Base-by-base conservation (phyloP, 2,888 invertebrate genomes). In the Cryptocephalus moraei region DNA sequence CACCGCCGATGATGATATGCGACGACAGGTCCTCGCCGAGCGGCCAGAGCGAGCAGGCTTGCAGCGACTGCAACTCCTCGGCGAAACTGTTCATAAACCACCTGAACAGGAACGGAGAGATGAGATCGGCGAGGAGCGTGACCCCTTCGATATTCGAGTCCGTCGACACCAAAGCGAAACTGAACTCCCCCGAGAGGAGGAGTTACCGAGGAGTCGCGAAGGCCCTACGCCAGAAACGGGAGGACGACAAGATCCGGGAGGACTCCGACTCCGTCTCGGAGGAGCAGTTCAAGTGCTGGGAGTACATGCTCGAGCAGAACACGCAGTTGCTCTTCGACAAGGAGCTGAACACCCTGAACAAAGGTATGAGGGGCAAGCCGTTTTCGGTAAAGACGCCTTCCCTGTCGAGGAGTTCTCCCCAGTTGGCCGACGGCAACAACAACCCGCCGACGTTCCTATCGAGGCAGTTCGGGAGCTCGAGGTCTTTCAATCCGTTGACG, bases 241-340 rank as follows among this genome's bases (percentile, higher is more conserved):
- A 84, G 58, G 79, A 79, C 67, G 79, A 81, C 50, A 62, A 61
- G 33, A 60, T 58, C 34, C 73, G 77, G 62, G 75, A 76, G 44
- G 78, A 79, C 59, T 74, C 74, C 4, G 78, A 77, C 64, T 78
- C 75, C 1, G 74, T 84, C 49, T 83, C 86, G 1, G 91, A 90
- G 61, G 91, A 91, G 65, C 91, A 91, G 64, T 90, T 89, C 62
- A 86, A 90, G 64, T 91, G 91, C 64, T 91, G 91, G 91, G 91
- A 91, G 60, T 91, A 91, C 61, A 91, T 91, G 89, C 69, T 91
- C 42, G 91, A 91, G 63, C 89, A 91, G 66, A 91, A 91, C 61
- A 91, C 91, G 0, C 91, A 91, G 64, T 74, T 91, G 64, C 64
- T 91, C 1, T 91, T 91, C 61, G 90, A 91, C 67, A 90, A 90